Conservation (phyloP, 2,888 invertebrate genomes). For the Glyphotaelius pellucidus region DNA sequence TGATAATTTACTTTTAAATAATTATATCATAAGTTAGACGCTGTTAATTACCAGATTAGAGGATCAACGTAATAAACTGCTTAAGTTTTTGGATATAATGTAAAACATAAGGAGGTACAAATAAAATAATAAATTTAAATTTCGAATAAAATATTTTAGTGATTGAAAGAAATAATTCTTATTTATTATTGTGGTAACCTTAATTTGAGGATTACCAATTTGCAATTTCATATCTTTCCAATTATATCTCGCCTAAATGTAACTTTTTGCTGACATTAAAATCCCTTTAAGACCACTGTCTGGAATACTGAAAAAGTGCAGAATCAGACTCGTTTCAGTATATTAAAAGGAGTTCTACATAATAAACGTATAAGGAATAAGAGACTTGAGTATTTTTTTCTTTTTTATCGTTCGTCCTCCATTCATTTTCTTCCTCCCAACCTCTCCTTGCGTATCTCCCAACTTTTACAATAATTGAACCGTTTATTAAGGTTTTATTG, state of each 20-base stretch:
- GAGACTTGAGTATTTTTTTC: slow-evolving; percentile 52
- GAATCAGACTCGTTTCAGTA: slow-evolving; percentile 56
- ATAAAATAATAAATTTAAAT: not conserved
- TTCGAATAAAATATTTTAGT: not conserved
- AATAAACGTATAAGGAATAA: slow-evolving; percentile 16
- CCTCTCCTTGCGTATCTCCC: slow-evolving; percentile 52
- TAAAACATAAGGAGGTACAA: too few relatives aligned
- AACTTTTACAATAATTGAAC: slow-evolving; percentile 66
- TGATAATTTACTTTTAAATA: too few relatives aligned
- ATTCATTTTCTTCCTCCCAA: slow-evolving; percentile 32
- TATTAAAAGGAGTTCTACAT: slow-evolving; percentile 65
- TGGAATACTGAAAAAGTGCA: slow-evolving; percentile 55
- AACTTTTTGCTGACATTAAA: slow-evolving; percentile 35
- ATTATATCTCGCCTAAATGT: slow-evolving; percentile 33
- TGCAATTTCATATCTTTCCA: slow-evolving; percentile 18
- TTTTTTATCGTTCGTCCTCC: slow-evolving; percentile 46
- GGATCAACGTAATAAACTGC: too few relatives aligned
- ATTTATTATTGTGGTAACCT: not conserved
- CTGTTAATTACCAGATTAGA: too few relatives aligned
- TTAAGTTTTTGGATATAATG: too few relatives aligned
- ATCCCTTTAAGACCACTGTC: slow-evolving; percentile 52
- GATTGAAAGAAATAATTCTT: not conserved
- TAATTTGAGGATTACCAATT: slow-evolving; percentile 25
- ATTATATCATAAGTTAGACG: too few relatives aligned
- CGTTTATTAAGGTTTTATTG: slow-evolving; percentile 66